phyloP scores from a whole-genome alignment of 2,113 vertebrate species.

The Hyperoodon ampullatus region DNA sequence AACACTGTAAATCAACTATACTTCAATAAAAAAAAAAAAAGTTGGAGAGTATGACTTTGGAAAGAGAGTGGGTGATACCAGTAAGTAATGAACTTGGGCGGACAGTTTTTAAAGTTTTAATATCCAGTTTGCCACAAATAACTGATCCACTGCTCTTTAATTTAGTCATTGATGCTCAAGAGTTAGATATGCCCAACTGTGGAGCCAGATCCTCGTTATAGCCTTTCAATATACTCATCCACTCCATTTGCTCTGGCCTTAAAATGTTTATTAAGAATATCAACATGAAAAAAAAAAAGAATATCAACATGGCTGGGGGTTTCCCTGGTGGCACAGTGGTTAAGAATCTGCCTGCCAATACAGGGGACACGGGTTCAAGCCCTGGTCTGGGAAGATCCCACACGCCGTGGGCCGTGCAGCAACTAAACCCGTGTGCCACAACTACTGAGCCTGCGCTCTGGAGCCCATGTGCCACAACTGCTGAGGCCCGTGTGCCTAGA shows the following conservation, averaged over 20 bases:
- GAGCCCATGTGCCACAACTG: too few relatives aligned
- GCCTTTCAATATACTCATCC: neutral
- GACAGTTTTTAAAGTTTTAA: neutral
- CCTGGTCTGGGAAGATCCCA: neutral
- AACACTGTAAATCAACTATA: neutral
- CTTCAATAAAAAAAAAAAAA: neutral
- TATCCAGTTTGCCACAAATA: neutral
- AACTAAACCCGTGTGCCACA: too few relatives aligned
- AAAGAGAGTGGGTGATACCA: neutral
- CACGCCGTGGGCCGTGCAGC: too few relatives aligned
- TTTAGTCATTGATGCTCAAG: neutral
- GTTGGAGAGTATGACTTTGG: neutral
- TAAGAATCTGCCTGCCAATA: neutral
- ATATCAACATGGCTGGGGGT: too few relatives aligned
- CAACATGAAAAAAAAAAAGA: neutral
- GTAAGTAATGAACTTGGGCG: neutral
- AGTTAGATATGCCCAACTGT: neutral
- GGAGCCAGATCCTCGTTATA: neutral
- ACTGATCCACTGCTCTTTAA: neutral
- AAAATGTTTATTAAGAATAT: neutral
- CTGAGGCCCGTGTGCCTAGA: too few relatives aligned
- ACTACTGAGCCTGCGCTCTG: too few relatives aligned
- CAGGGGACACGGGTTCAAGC: neutral
- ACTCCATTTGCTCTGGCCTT: neutral
- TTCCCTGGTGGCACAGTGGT: neutral